Base-by-base conservation (phyloP, 2,113 vertebrate genomes). In the Mormoops blainvillei region DNA sequence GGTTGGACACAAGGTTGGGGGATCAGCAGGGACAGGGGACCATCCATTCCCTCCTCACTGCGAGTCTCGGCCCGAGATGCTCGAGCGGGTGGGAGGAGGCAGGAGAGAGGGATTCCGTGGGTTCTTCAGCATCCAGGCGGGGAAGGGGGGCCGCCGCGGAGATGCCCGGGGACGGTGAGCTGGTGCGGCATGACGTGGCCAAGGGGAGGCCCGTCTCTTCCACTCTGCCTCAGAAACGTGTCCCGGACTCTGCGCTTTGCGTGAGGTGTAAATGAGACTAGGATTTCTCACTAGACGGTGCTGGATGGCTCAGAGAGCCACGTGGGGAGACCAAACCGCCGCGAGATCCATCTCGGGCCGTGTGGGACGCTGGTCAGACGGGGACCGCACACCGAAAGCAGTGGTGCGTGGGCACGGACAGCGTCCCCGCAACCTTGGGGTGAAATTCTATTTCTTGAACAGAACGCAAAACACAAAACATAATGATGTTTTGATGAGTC, bases 11-110 rank as follows among this genome's bases (percentile, higher is more conserved):
- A 3, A 36, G 8, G 24, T 0, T 0, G 11, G 54, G 58, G n/a
- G 18, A n/a, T n/a, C 2, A 3, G 33, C 16, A 2, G 24, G 43
- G n/a, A 19, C 3, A 0, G 0, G 22, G 20, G 61, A 10, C 36
- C 3, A 8, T 12, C 22, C 1, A 0, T 2, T 4, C 10, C 9
- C 7, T 8, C 43, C 41, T 31, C 6, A 0, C 18, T 2, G 11
- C 18, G 45, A 50, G 3, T 19, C 20, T n/a, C 41, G n/a, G 1
- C 56, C 58, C 24, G 1, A 16, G 76, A 38, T 10, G 24, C 18
- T 19, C 16, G 22, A 0, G 61, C 61, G 67, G 83, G 52, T 0
- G 0, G 0, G 36, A 67, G 24, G 13, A 70, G 77, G 77, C 45
- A 78, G 38, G 0, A 50, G 11, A 70, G 81, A 50, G 50, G 26